Evolutionary conservation across 1,140 invertebrate genomes (phyloP), one percentile per base, ranked within the genome.

Genomic region (Adelges cooleyi): DNA sequence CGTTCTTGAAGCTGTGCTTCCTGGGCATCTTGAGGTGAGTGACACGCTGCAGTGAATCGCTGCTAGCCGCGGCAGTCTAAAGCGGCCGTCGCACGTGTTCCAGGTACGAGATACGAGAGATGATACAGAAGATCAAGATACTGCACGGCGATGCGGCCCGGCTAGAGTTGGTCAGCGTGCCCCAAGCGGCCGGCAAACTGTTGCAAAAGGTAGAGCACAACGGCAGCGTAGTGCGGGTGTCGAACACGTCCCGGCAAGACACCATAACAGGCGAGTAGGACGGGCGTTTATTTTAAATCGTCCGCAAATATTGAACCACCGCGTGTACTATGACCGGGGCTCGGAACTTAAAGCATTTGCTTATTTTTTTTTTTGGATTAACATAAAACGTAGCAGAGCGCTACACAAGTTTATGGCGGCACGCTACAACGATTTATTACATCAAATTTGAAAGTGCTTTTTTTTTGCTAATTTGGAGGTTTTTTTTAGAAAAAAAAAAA

Each of bases 1-100:
- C 89, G 65, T 92, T 92, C 76, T 80, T 91, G 49, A 93, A 93
- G 76, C 77, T 92, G 69, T 92, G 89, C 77, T 93, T 92, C 78
- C 81, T 92, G 29, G 89, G 87, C 25, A 92, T 93, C 70, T 78
- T 93, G 36, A 75, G 79, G 66, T 81, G 75, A 70, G 75, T 75
- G 27, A 13, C 20, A 18, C 17, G 10, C 22, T 6, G 8, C 11
- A 70, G 75, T 75, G 27, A 13, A 17, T n/a, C 17, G 10, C 22
- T 6, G 8, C 11, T n/a, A 17, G n/a, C 5, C 11, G 15, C 15
- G 18, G 23, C 3, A 23, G 11, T 5, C 49, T 6, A 17, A 51
- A 5, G 17, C 17, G 49, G 5, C n/a, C 5, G 5, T 15, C 49
- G 20, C 18, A 25, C 49, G 4, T 59, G n/a, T 69, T 62, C 2